These are phyloP conservation scores for Cataglyphis albicans DNA, from an alignment of 2,888 invertebrate genomes.

Conservation along the genomic window DNA sequence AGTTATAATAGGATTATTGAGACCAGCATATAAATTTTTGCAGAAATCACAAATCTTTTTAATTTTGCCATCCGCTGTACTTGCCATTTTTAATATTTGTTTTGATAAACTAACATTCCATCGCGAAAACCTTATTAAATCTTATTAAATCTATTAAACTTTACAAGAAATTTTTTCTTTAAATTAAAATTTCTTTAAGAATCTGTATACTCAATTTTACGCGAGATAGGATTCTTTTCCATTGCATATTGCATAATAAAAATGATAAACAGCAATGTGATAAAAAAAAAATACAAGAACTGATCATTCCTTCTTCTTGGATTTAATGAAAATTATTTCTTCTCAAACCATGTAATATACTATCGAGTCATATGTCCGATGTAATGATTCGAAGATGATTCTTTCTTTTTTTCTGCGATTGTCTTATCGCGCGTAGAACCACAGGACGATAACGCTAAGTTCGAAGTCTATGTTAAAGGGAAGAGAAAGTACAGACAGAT, in stretches of 20 bases:
- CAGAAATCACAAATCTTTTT: not conserved
- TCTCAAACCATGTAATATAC: not conserved
- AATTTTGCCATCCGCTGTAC: not conserved
- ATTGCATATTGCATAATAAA: not conserved
- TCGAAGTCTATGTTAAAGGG: constrained; percentile 46
- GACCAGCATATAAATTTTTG: too few relatives aligned
- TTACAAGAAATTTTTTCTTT: not conserved
- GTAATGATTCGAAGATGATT: not conserved
- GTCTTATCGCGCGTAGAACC: constrained; percentile 2
- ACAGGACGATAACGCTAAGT: constrained; percentile 32
- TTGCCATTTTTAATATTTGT: not conserved
- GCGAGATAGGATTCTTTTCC: not conserved
- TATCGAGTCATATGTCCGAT: not conserved
- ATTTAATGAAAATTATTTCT: not conserved
- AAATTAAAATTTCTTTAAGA: not conserved
- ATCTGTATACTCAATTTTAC: not conserved
- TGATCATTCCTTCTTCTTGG: not conserved
- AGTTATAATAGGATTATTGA: too few relatives aligned
- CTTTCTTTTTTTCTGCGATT: not conserved
- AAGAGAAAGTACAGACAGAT: constrained; percentile 63
- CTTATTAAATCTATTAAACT: too few relatives aligned
- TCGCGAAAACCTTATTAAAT: not conserved
- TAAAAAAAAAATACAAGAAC: not conserved
- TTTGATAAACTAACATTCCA: not conserved
- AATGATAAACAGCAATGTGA: not conserved